These are phyloP conservation scores for Erannis defoliaria DNA, from an alignment of 2,888 invertebrate genomes.

Conservation along the genomic window DNA sequence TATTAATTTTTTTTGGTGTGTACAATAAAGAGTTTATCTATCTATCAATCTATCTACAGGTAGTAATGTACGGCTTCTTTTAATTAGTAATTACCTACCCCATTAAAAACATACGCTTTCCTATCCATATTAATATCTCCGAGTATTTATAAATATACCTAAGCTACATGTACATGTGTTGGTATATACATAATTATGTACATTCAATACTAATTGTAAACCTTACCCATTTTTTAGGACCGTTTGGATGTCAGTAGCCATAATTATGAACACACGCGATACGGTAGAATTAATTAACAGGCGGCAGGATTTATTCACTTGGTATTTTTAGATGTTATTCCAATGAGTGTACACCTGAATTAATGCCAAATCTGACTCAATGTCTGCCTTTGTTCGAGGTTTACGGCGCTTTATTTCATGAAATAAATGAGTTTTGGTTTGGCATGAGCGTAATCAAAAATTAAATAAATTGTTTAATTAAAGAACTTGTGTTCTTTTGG, in stretches of 20 bases:
- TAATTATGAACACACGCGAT: slow-evolving; percentile 53
- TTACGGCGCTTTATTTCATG: slow-evolving; percentile 30
- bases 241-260: slow-evolving; percentile 67
- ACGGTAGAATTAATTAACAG: slow-evolving; percentile 51
- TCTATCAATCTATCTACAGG: no score
- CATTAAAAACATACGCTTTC: no score
- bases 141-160: no score
- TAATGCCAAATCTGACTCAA: slow-evolving; percentile 63
- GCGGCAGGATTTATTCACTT: slow-evolving; percentile 51
- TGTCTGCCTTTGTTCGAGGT: slow-evolving; percentile 43
- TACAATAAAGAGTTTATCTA: no score
- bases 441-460: not conserved
- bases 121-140: no score
- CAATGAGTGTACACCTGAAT: slow-evolving; percentile 56
- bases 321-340: slow-evolving; percentile 54
- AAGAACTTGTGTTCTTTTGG: not conserved
- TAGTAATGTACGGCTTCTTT: no score
- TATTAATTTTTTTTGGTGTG: no score
- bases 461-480: not conserved
- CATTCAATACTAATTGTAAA: slow-evolving; percentile 35
- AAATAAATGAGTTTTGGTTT: slow-evolving; percentile 15
- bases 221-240: slow-evolving; percentile 73
- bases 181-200: no score
- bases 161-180: no score
- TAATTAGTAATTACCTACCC: no score